Base-by-base conservation (phyloP, 2,888 invertebrate genomes). In the Meliscaeva auricollis region DNA sequence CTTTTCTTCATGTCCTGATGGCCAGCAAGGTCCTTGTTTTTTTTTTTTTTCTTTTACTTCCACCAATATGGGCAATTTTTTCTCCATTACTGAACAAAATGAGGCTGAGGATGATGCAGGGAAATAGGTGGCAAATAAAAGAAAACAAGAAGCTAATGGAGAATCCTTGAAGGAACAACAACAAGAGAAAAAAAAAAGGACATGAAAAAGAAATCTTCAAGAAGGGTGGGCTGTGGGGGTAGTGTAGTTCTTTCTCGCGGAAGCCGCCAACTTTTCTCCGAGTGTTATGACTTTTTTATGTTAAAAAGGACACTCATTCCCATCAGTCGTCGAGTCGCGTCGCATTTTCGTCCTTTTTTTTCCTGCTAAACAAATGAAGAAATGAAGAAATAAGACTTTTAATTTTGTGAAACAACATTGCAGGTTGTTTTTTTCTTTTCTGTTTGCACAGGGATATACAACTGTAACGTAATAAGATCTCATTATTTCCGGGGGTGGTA, bases 341-440 rank as follows among this genome's bases (percentile, higher is more conserved):
- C n/a, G n/a, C n/a, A n/a, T 26, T 26, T 58, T 35, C 32, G 20
- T n/a, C 32, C 48, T 66, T 66, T 46, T 64, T 64, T 20, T 50
- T 60, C 3, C 15, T 44, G n/a, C 11, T 22, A 68, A 72, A 80
- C 85, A 81, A 82, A 82, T 82, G 64, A 74, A 81, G 76, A 81
- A 87, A 87, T 87, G 81, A 87, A 87, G 87, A 89, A 88, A 88
- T 88, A 89, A 90, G 89, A 89, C 89, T 88, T 88, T 90, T 89
- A 90, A 89, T 89, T 90, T 89, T 88, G 75, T 90, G 88, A 89
- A 87, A 72, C 44, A 89, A 88, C 89, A 89, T 89, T 88, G 88
- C n/a, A n/a, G n/a, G n/a, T n/a, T n/a, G n/a, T n/a, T n/a, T n/a
- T n/a, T n/a, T 79, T 88, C 87, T 87, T 41, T 88, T 88, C 81